These are phyloP conservation scores for Geotrupes spiniger DNA, from an alignment of 2,888 invertebrate species.

Conservation along the genomic window DNA sequence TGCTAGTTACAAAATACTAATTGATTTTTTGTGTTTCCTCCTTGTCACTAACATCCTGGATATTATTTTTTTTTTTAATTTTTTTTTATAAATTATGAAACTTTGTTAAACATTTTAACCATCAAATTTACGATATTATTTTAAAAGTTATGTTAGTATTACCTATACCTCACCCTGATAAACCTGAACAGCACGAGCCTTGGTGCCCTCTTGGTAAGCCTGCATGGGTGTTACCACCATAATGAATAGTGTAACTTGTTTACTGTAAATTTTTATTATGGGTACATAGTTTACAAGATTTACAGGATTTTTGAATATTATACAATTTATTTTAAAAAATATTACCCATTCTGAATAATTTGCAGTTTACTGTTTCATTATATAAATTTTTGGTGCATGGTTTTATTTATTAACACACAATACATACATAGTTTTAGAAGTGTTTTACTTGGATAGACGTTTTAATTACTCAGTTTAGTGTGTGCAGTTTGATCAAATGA, in stretches of 20 bases:
- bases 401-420: slow-evolving; percentile 21
- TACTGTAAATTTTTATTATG: too few species aligned
- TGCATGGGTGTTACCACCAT: slow-evolving; percentile 27
- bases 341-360: too few species aligned
- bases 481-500: too few species aligned
- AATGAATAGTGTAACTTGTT: neutral
- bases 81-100: neutral
- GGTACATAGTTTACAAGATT: too few species aligned
- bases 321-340: too few species aligned
- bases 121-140: slow-evolving; percentile 26
- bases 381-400: slow-evolving; percentile 30
- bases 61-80: slow-evolving; percentile 10
- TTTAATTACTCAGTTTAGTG: too few species aligned
- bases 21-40: slow-evolving; percentile 22
- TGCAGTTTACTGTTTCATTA: too few species aligned
- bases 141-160: slow-evolving; percentile 68
- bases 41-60: slow-evolving; percentile 21
- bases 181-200: slow-evolving; percentile 87
- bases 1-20: slow-evolving; percentile 21
- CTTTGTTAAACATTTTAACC: slow-evolving; percentile 6
- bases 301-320: too few species aligned
- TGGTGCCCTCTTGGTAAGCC: slow-evolving; percentile 83
- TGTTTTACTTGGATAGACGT: slow-evolving; percentile 1
- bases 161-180: slow-evolving; percentile 82
- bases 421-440: slow-evolving; percentile 1